Conservation (phyloP, 2,888 invertebrate genomes). For the Ormia ochracea region DNA sequence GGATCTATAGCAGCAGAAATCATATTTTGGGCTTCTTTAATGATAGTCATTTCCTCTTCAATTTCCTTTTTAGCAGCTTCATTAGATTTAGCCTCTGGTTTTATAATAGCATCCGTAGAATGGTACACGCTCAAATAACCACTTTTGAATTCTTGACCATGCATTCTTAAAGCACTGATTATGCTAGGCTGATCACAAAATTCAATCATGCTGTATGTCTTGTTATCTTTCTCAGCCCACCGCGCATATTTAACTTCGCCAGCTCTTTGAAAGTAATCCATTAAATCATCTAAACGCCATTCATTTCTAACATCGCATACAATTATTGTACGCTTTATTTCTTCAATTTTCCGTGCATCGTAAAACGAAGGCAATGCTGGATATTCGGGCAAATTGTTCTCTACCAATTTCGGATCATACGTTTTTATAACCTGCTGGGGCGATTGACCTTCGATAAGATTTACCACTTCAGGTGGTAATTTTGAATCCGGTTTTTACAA, state of each 20-base stretch:
- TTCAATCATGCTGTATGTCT: slow-evolving; percentile 91
- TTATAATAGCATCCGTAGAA: slow-evolving; percentile 92
- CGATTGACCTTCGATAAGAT: slow-evolving; percentile 88
- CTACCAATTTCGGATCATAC: slow-evolving; percentile 90
- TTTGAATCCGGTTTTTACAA: slow-evolving; percentile 89
- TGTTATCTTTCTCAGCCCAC: slow-evolving; percentile 89
- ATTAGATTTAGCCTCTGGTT: slow-evolving; percentile 96
- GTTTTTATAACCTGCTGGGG: slow-evolving; percentile 90
- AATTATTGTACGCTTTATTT: slow-evolving; percentile 94
- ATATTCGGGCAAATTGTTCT: slow-evolving; percentile 90
- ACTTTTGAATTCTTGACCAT: slow-evolving; percentile 87
- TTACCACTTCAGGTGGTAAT: slow-evolving; percentile 92
- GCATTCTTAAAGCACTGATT: slow-evolving; percentile 89
- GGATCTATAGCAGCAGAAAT: slow-evolving; percentile 96
- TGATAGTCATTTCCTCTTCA: slow-evolving; percentile 97
- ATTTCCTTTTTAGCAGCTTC: slow-evolving; percentile 97
- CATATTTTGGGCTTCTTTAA: slow-evolving; percentile 96
- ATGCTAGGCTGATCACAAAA: slow-evolving; percentile 94
- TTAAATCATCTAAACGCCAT: slow-evolving; percentile 87
- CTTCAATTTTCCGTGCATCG: slow-evolving; percentile 94
- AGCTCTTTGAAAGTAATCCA: slow-evolving; percentile 89
- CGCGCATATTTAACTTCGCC: slow-evolving; percentile 97
- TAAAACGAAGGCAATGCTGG: slow-evolving; percentile 92
- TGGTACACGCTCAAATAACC: slow-evolving; percentile 86
- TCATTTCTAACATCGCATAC: slow-evolving; percentile 87